phyloP scores from a whole-genome alignment of 2,797 vertebrate species.

The Poeciliopsis paucimaculata region DNA sequence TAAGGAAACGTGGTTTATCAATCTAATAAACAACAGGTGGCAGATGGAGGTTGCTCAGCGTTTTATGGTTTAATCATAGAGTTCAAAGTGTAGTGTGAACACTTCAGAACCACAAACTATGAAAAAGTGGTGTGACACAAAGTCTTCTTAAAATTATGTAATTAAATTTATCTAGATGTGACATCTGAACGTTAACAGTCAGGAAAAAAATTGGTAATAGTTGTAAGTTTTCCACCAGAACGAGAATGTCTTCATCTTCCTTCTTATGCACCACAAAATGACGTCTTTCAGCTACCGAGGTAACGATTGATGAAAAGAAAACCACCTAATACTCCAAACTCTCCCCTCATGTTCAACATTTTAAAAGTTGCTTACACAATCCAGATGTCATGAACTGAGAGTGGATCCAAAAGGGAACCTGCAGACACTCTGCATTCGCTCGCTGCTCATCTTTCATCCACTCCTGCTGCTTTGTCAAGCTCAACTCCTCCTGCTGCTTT shows the following conservation, averaged over 20 bases:
- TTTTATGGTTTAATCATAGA: neutral
- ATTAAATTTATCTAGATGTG: neutral
- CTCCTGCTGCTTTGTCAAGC: constrained; percentile 21
- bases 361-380: neutral
- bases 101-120: neutral
- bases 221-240: neutral
- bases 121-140: neutral
- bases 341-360: neutral
- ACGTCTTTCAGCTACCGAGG: neutral
- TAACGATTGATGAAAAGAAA: neutral
- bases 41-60: neutral
- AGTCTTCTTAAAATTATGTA: neutral
- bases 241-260: too few relatives aligned
- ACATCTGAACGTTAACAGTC: neutral
- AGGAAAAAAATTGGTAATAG: neutral
- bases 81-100: neutral
- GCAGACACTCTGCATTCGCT: neutral
- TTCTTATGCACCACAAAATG: neutral
- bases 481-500: constrained; percentile 27
- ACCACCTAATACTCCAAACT: neutral
- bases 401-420: neutral
- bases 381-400: neutral
- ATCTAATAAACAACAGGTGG: neutral
- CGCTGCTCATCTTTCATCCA: constrained; percentile 1
- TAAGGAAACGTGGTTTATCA: neutral